Base-by-base conservation (phyloP, 2,888 invertebrate genomes). In the Lampropteryx suffumata region DNA sequence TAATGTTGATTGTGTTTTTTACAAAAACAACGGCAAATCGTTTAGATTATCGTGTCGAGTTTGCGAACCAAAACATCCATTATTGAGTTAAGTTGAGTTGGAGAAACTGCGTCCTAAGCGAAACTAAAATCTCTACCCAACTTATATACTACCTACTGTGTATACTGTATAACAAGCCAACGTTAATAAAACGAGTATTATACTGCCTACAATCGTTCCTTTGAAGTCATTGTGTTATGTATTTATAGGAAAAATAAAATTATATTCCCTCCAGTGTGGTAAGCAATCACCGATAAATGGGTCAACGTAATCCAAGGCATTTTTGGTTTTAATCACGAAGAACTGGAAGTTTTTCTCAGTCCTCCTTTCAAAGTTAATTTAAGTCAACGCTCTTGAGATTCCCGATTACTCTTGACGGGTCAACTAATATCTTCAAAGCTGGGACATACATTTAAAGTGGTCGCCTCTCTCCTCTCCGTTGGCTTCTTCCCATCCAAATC, bases 361-460 rank as follows among this genome's bases (percentile, higher is more conserved):
- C 24, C 10, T 26, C 37, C 37, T 37, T 43, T 32, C 8, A 36
- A 36, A 36, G 35, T 34, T 39, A 39, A 46, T 35, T 41, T 41
- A 44, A 55, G 51, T 50, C 17, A 17, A 4, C 17, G 17, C 17
- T 17, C 17, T 17, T 44, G 47, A 35, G 35, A 52, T 37, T 32
- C 17, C 37, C 39, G 36, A 12, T 48, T 45, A 33, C 8, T 37
- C 34, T 42, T 34, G 13, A 40, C 27, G 21, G 32, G 27, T 36
- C 41, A 41, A 27, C n/a, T 45, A 45, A 36, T 36, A 32, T 41
- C 33, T 39, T 42, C 35, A 45, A 36, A 49, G 32, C 45, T 13
- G 26, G 17, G 26, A 28, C 37, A 45, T 50, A 41, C 37, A 50
- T 49, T 42, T 39, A 42, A 42, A 54, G 42, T 41, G 46, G 29